Evolutionary conservation across 2,797 vertebrate species (phyloP).

Genomic region (Syndactyla subalaris): DNA sequence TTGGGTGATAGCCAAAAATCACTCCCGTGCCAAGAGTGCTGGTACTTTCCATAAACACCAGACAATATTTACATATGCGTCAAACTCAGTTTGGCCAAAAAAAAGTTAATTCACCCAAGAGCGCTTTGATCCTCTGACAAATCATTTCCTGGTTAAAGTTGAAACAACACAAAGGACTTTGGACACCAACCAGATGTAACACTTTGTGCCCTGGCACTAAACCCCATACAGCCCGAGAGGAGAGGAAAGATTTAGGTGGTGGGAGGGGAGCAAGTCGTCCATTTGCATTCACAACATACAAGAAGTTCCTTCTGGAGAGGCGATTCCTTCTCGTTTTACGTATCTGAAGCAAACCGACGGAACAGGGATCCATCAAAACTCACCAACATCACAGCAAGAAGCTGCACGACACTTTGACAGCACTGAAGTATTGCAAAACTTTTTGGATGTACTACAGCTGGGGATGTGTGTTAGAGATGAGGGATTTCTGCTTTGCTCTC

Average conservation of each 20-base stretch:
- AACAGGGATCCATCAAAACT: neutral
- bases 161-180: conserved; percentile 69
- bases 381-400: neutral
- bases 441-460: neutral
- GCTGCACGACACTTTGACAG: neutral
- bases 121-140: conserved; percentile 75
- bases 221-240: neutral
- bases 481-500: neutral
- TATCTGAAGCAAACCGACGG: neutral
- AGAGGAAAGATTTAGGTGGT: neutral
- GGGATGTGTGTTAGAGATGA: neutral
- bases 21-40: neutral
- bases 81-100: conserved; percentile 46
- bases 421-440: neutral
- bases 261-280: neutral
- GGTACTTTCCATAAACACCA: neutral
- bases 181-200: conserved; percentile 69
- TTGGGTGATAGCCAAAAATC: neutral
- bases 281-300: conserved; percentile 16
- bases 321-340: neutral
- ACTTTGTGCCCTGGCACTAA: conserved; percentile 24
- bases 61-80: conserved; percentile 51
- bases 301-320: neutral
- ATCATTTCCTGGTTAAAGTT: conserved; percentile 74
- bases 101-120: conserved; percentile 65